These are phyloP conservation scores for Rhabdomys pumilio DNA, from an alignment of 2,797 vertebrate genomes.

Conservation along the genomic window DNA sequence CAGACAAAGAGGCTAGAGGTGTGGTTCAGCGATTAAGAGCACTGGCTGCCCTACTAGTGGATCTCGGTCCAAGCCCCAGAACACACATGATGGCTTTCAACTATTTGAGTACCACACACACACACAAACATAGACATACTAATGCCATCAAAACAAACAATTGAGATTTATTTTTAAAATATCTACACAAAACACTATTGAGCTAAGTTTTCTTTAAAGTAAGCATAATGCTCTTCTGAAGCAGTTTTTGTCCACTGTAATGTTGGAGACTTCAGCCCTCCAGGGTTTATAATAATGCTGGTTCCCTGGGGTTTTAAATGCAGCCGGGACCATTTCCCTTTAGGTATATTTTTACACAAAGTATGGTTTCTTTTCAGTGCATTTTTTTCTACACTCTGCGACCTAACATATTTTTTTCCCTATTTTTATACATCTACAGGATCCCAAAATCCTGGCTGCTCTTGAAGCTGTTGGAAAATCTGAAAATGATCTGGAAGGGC, in stretches of 20 bases:
- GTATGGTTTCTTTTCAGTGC: background rate
- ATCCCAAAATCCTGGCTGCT: constrained; percentile 96
- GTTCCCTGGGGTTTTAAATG: constrained; percentile 1
- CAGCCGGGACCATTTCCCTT: background rate
- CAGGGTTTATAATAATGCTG: background rate
- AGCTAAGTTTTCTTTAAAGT: background rate
- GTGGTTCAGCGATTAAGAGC: background rate
- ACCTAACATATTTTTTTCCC: constrained; percentile 72
- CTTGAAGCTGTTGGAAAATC: constrained; percentile 96
- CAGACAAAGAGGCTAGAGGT: background rate
- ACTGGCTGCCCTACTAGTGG: background rate
- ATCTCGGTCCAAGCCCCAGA: background rate
- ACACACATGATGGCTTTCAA: background rate
- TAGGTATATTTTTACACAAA: constrained; percentile 34
- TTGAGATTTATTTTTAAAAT: background rate
- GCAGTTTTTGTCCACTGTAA: background rate
- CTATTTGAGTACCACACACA: background rate
- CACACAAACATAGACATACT: background rate
- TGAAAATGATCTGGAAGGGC: constrained; percentile 96
- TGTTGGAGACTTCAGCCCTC: background rate
- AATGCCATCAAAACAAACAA: background rate
- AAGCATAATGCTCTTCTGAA: background rate
- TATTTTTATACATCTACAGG: constrained; percentile 89
- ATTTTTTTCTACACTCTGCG: constrained; percentile 24
- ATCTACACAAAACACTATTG: constrained; percentile 5